Base-by-base conservation (phyloP, 92 coral and sea anemone genomes). In the Epizoanthus illoricatus region DNA sequence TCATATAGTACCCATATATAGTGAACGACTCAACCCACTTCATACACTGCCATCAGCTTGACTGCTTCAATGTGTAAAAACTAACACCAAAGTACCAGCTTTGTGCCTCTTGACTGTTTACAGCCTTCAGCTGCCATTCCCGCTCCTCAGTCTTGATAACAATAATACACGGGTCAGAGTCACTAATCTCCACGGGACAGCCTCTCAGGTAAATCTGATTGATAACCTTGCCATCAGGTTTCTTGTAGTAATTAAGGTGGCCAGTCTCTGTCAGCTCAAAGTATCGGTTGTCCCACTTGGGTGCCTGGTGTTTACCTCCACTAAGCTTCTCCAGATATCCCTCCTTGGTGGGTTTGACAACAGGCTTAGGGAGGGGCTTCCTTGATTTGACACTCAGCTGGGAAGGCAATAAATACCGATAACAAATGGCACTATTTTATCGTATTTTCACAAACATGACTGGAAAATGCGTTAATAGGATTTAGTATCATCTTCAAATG, bases 201-300 rank as follows among this genome's bases (percentile, higher is more conserved):
- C 98, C 99, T 65, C 97, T 80, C 79, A 96, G 83, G 67, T 96
- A 96, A 55, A 96, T 91, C 43, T 97, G 92, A 54, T 94, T 91
- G 75, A 96, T 84, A 7, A 94, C 89, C 85, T 96, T 96, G 0
- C 89, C 92, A 20, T 94, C 97, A 2, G 94, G 98, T 6, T 95
- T 85, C 89, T 90, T 96, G 76, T 91, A 94, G 85, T 88, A 94
- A 80, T 94, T 85, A 17, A 96, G 88, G 63, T 96, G 92, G 0
- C 99, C 99, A 5, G 94, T 80, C 18, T 91, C 92, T 11, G 93
- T 84, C 36, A 96, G 92, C 71, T 96, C 99, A 81, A 96, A 96
- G 85, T 93, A 91, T 80, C 99, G 88, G 80, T 85, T 75, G 90
- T 96, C 99, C 99, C 99, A 96, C 56, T 96, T 96, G 28, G 89